phyloP scores from a whole-genome alignment of 2,888 invertebrate genomes.

The Atethmia centrago region DNA sequence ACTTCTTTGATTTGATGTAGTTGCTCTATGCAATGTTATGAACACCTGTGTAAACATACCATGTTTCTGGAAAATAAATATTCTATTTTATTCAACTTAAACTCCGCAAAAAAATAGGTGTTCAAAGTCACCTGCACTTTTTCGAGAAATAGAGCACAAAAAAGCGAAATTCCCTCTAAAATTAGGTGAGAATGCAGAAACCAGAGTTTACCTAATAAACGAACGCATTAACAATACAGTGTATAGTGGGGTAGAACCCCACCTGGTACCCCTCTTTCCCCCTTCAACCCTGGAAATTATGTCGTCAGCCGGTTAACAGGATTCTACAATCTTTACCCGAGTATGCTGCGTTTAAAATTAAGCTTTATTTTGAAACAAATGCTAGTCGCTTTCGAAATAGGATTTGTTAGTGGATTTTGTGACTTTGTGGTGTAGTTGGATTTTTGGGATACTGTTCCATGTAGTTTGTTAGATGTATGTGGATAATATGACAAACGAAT shows the following conservation, averaged over 20 bases:
- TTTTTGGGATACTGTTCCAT: background rate
- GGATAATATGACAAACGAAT: background rate
- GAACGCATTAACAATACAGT: conserved; percentile 57
- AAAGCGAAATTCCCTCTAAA: conserved; percentile 24
- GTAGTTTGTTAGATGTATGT: conserved; percentile 2
- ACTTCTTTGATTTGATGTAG: no score
- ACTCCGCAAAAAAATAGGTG: background rate
- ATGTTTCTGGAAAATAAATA: no score
- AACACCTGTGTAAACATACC: no score
- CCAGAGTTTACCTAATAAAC: conserved; percentile 55
- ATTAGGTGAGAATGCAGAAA: conserved; percentile 57
- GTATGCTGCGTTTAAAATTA: conserved; percentile 47
- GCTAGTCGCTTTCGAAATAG: conserved; percentile 37
- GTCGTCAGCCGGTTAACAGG: conserved; percentile 63
- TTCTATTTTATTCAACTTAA: no score
- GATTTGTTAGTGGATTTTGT: conserved; percentile 34
- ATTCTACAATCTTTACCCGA: conserved; percentile 61
- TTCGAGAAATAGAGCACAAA: conserved; percentile 18
- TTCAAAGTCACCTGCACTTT: background rate
- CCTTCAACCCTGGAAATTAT: conserved; percentile 50
- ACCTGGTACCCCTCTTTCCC: conserved; percentile 15
- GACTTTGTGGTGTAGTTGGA: conserved; percentile 18
- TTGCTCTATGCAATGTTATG: no score
- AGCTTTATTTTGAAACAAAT: conserved; percentile 52
- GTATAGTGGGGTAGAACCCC: conserved; percentile 32